phyloP scores from a whole-genome alignment of 2,113 vertebrate species.

The Hystrix cristata region DNA sequence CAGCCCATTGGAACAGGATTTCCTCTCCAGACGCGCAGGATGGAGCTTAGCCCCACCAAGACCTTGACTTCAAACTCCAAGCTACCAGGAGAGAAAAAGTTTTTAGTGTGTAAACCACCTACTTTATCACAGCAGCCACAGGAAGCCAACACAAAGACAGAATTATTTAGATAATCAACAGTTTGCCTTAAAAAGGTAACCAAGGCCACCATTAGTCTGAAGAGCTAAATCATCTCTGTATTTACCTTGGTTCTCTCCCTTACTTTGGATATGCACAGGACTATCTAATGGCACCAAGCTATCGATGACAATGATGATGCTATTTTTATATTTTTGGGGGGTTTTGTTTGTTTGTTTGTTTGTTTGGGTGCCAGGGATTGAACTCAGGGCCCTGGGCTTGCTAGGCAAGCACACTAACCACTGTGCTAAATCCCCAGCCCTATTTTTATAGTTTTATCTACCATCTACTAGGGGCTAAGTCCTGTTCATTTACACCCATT shows the following conservation, averaged over 20 bases:
- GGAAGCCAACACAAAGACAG: conserved; percentile 7
- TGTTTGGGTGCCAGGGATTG: too few species aligned
- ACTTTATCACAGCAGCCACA: background rate
- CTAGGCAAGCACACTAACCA: too few species aligned
- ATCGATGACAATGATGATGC: background rate
- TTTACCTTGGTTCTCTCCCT: background rate
- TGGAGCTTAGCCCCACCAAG: background rate
- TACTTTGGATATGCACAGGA: background rate
- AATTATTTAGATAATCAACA: conserved; percentile 17
- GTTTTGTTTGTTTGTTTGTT: too few species aligned
- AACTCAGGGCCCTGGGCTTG: too few species aligned
- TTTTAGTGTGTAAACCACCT: background rate
- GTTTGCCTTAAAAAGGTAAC: conserved; percentile 43
- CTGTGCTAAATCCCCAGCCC: too few species aligned
- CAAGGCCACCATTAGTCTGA: background rate
- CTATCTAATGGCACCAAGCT: background rate
- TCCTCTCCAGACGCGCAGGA: background rate
- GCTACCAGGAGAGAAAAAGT: background rate
- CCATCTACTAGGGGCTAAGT: background rate
- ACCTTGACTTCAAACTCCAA: background rate
- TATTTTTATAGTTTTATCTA: conserved; percentile 1
- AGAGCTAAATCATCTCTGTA: background rate
- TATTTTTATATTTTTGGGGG: background rate
- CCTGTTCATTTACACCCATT: background rate
- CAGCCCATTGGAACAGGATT: background rate